Evolutionary conservation across 2,797 vertebrate genomes (phyloP), one percentile per base, ranked within the genome.

Genomic region (Basileuterus tristriatus): DNA sequence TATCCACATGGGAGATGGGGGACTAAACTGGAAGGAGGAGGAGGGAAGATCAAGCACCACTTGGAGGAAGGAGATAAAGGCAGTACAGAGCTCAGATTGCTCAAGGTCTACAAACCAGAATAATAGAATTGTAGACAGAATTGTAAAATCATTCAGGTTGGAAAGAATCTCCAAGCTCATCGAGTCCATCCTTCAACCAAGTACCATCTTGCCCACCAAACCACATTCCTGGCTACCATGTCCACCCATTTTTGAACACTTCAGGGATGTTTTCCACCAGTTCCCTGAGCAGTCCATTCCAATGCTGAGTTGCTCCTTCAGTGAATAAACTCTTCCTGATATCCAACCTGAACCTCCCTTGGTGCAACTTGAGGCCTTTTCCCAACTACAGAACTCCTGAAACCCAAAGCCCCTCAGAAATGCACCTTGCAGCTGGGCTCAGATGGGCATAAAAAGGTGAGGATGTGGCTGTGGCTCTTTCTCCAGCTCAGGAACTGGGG

Each of bases 71-170:
- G 11, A 58, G 18, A 24, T 15, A 16, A 18, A 44, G 15, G 13
- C 26, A 79, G 16, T 30, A 18, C 11, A 72, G 20, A 69, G 8
- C 15, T 80, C 27, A 47, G 41, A 62, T 5, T 80, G 32, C 29
- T 79, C n/a, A 68, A 36, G 14, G 29, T 50, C 36, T 74, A n/a
- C 36, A 56, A 74, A 56, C 18, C 14, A 68, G 6, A 72, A 67
- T 43, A 10, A 49, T 0, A 67, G 22, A 67, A 41, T 0, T 65
- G n/a, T 4, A 23, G 39, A 53, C 0, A 72, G 30, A 67, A 36
- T 0, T 52, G 39, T 4, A 23, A 39, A 71, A 72, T 43, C 5
- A 6, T 13, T 67, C 36, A 15, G 16, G 11, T 7, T 67, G 36
- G 27, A 72, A 79, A 49, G n/a, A 34, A 84, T 9, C 7, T 37